phyloP scores from a whole-genome alignment of 2,113 vertebrate species.

The Oriolus oriolus region DNA sequence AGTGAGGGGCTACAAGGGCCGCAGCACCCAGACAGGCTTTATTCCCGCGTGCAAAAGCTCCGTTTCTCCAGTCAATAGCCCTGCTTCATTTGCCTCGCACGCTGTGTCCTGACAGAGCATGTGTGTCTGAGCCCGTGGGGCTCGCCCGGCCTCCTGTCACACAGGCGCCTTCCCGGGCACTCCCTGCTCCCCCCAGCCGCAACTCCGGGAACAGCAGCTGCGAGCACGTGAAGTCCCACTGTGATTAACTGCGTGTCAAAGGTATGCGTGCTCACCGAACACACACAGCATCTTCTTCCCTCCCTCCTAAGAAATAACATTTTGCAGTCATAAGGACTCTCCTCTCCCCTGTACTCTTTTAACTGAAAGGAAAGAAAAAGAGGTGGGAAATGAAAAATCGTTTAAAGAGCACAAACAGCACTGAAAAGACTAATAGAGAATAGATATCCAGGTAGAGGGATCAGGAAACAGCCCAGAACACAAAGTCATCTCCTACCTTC shows the following conservation, averaged over 20 bases:
- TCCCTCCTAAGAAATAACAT: background rate
- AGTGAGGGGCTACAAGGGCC: background rate
- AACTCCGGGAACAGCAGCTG: background rate
- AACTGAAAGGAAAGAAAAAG: background rate
- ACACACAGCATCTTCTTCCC: background rate
- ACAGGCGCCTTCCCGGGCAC: background rate
- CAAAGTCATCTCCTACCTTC: slow-evolving; percentile 26
- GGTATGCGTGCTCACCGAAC: background rate
- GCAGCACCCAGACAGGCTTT: background rate
- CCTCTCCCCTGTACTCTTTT: background rate
- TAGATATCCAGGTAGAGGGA: background rate
- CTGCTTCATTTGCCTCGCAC: background rate
- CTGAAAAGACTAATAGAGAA: background rate
- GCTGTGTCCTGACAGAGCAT: background rate
- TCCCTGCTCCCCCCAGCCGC: background rate
- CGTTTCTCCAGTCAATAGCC: background rate
- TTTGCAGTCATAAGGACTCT: background rate
- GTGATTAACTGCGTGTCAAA: background rate
- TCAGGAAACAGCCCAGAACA: background rate
- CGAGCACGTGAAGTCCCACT: background rate
- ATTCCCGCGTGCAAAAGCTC: background rate
- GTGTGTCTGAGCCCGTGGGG: rapidly evolving
- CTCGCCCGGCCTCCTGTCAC: background rate
- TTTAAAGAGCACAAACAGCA: background rate
- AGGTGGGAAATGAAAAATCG: background rate